These are phyloP conservation scores for Caradrina kadenii DNA, from an alignment of 2,888 invertebrate genomes.

Conservation along the genomic window DNA sequence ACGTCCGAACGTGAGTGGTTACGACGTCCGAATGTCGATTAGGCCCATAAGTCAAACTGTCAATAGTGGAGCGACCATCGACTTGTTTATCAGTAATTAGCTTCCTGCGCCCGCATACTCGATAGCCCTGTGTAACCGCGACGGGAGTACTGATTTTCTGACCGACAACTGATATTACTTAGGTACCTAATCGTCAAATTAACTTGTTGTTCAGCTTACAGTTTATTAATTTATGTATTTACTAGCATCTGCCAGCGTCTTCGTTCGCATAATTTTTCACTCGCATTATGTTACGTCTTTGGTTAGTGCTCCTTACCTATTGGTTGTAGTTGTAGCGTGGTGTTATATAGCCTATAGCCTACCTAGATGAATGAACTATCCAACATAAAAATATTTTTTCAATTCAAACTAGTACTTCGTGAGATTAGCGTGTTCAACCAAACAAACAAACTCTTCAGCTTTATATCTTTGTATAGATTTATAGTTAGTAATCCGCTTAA, in stretches of 20 bases:
- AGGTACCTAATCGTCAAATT: constrained; percentile 38
- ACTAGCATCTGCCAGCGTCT: too few species aligned
- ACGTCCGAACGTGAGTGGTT: constrained; percentile 27
- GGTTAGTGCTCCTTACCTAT: too few species aligned
- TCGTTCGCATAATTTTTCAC: too few species aligned
- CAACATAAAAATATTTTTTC: too few species aligned
- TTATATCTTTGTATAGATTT: too few species aligned
- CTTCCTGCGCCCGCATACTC: constrained; percentile 59
- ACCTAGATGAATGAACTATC: too few species aligned
- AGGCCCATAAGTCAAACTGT: constrained; percentile 56
- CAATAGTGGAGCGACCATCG: constrained; percentile 54
- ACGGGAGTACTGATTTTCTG: constrained; percentile 44
- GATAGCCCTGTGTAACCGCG: constrained; percentile 51
- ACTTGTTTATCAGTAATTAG: constrained; percentile 62
- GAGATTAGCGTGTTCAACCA: too few species aligned
- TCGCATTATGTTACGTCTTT: too few species aligned
- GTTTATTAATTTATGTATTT: constrained; percentile 13
- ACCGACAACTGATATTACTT: constrained; percentile 42
- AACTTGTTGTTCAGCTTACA: constrained; percentile 24
- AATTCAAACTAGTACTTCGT: too few species aligned
- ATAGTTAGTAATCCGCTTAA: background rate
- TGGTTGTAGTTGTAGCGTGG: too few species aligned
- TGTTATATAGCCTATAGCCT: too few species aligned
- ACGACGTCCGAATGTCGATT: constrained; percentile 49
- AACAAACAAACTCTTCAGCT: too few species aligned